phyloP scores from a whole-genome alignment of 1,140 invertebrate species.

The Sipha flava region DNA sequence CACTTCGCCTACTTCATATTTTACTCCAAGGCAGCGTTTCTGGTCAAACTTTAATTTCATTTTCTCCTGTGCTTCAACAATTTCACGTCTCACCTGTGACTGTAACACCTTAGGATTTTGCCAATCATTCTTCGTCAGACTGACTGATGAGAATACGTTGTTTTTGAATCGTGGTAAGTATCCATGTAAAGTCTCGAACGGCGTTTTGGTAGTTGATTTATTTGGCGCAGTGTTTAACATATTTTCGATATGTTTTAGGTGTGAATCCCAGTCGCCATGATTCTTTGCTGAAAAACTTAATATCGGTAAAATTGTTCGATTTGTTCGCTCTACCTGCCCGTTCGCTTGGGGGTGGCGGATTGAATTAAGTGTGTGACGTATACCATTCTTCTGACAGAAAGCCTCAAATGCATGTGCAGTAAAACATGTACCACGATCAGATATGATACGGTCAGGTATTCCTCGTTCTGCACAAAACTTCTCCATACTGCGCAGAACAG shows the following conservation, averaged over 20 bases:
- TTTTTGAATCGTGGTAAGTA: background rate
- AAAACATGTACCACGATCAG: background rate
- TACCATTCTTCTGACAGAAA: background rate
- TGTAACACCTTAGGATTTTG: background rate
- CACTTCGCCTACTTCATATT: background rate
- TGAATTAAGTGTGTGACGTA: background rate
- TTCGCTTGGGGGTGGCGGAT: background rate
- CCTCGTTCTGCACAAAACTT: background rate
- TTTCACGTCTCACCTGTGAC: background rate
- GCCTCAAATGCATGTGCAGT: background rate
- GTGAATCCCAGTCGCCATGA: background rate
- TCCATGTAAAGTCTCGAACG: background rate
- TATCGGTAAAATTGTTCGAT: background rate
- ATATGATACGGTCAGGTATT: background rate
- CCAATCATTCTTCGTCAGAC: background rate
- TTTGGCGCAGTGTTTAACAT: background rate
- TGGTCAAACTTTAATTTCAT: background rate
- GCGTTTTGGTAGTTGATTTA: background rate
- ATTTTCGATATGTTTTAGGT: background rate
- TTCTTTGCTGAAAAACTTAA: background rate
- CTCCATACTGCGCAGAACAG: background rate
- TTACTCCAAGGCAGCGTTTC: background rate
- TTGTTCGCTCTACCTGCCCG: background rate
- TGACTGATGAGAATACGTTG: background rate
- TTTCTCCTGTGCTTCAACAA: background rate